Evolutionary conservation across 37 sponge, comb jelly and placozoan species (phyloP).

Genomic region (Amphimedon queenslandica): DNA sequence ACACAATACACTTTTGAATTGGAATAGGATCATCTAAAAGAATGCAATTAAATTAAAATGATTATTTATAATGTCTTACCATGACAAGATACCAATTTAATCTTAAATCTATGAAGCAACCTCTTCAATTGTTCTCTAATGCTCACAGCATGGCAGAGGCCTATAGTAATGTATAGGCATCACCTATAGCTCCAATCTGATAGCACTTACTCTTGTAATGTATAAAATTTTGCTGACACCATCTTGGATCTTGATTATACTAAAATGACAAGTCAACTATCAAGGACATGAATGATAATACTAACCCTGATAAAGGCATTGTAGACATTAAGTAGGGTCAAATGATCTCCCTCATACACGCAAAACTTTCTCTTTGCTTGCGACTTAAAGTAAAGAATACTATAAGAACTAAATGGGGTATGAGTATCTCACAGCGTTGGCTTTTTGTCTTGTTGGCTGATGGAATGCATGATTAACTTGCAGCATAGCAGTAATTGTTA

Average conservation of each 20-base stretch:
- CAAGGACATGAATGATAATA: not conserved
- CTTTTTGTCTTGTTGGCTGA: constrained; percentile 54
- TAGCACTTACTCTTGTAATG: constrained; percentile 64
- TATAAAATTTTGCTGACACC: constrained; percentile 79
- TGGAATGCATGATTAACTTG: constrained; percentile 83
- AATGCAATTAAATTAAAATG: not conserved
- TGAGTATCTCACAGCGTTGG: constrained; percentile 55
- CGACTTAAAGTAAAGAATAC: constrained; percentile 36
- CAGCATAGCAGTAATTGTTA: constrained; percentile 88
- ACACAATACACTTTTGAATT: constrained; percentile 69
- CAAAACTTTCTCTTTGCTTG: constrained; percentile 61
- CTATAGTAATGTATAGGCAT: constrained; percentile 9
- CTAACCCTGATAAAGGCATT: constrained; percentile 68
- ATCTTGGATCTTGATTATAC: constrained; percentile 65
- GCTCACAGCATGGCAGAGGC: constrained; percentile 64
- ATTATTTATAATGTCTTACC: constrained; percentile 19
- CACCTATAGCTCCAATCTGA: not conserved
- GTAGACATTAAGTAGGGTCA: constrained; percentile 92
- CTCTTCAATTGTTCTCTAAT: constrained; percentile 78
- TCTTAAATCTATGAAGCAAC: constrained; percentile 53
- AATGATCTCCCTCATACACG: constrained; percentile 88
- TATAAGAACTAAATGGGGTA: no score
- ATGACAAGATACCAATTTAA: constrained; percentile 61
- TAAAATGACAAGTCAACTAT: constrained; percentile 11
- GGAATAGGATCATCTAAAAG: constrained; percentile 61